Evolutionary conservation across 2,888 invertebrate genomes (phyloP).

Genomic region (Trimorus sp.): DNA sequence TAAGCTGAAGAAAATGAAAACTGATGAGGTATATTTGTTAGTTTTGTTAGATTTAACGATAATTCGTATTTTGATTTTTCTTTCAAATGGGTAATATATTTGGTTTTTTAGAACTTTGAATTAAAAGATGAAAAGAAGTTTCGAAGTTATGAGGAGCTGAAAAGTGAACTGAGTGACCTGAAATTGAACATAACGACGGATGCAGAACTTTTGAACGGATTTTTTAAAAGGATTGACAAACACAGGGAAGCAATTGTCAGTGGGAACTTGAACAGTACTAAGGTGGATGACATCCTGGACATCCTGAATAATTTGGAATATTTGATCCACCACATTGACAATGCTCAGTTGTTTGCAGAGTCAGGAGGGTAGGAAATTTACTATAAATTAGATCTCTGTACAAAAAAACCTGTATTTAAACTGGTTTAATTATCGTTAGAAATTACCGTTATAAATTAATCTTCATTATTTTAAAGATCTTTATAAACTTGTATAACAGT

Average conservation of each 20-base stretch:
- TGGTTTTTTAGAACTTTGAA: constrained; percentile 30
- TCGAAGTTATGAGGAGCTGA: constrained; percentile 85
- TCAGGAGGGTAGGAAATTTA: constrained; percentile 83
- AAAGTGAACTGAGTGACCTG: constrained; percentile 85
- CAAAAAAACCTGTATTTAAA: too few species aligned
- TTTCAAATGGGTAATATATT: too few species aligned
- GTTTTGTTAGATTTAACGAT: too few species aligned
- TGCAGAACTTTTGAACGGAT: constrained; percentile 84
- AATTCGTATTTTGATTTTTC: too few species aligned
- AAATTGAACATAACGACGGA: constrained; percentile 87
- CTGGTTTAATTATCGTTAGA: too few species aligned
- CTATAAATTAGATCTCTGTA: too few species aligned
- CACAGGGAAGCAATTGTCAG: constrained; percentile 71
- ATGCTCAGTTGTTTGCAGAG: constrained; percentile 87
- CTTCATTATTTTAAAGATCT: too few species aligned
- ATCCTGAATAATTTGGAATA: constrained; percentile 87
- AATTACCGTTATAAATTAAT: too few species aligned
- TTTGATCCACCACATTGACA: constrained; percentile 90
- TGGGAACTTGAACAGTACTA: constrained; percentile 69
- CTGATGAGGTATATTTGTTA: too few species aligned
- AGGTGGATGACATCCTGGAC: constrained; percentile 80
- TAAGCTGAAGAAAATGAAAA: constrained; percentile 81
- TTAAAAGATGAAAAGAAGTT: constrained; percentile 78
- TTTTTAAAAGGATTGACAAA: constrained; percentile 82
- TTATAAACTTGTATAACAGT: too few species aligned